Evolutionary conservation across 2,888 invertebrate genomes (phyloP), one percentile per base, ranked within the genome.

Genomic region (Apoderus coryli): DNA sequence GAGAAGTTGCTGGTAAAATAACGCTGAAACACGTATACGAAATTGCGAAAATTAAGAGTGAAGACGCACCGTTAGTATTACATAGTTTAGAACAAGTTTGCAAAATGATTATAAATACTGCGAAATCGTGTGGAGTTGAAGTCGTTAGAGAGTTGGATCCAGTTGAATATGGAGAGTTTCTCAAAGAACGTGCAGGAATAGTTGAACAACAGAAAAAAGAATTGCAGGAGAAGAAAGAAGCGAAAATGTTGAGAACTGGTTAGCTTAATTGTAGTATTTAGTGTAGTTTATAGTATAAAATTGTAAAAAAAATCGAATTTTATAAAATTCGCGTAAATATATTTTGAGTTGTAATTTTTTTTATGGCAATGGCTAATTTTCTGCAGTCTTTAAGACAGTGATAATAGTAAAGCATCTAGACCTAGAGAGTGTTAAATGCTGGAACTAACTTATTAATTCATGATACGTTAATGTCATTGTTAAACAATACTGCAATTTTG

Each of bases 1-100:
- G 59, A 29, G 89, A 93, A 59, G 60, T 72, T 14, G 72, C 79
- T 44, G 98, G 98, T 2, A 89, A 79, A 64, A 71, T 98, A 33
- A 86, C 92, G 1, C 50, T 86, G 1, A 96, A 92, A 56, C 98
- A 98, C 59, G 58, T 98, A 9, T 98, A 93, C 59, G 98, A 99
- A 70, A 98, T 98, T 52, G 96, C 98, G 1, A 69, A 75, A 57
- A 81, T 98, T n/a, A 96, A 98, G 60, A 66, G 74, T n/a, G 63
- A 78, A 52, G 95, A 96, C 59, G 81, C 84, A 3, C 60, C 76
- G 0, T 54, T 76, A 13, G 70, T 74, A 45, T 65, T 72, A 46
- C 59, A 62, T 39, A 52, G 65, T 6, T 45, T 82, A 37, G 49
- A 84, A 57, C 69, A 78, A 50, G 68, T 95, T 48, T 92, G 90